Evolutionary conservation across 2,113 vertebrate species (phyloP).

Genomic region (Lepus americanus): DNA sequence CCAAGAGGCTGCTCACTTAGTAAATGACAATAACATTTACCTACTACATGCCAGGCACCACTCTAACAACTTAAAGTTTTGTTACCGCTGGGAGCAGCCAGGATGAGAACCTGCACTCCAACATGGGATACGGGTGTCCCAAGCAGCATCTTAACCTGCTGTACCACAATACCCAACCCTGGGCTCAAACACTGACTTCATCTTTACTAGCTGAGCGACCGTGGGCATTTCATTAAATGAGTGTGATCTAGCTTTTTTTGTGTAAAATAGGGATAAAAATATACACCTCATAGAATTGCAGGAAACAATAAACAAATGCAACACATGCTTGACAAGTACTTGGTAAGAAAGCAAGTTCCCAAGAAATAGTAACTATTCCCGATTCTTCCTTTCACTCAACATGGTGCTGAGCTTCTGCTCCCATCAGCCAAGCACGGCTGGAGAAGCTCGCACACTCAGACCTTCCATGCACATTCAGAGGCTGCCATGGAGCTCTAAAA

Average conservation of each 20-base stretch:
- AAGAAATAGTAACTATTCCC: background rate
- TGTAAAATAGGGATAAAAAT: background rate
- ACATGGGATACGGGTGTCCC: too few species aligned
- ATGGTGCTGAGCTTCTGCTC: background rate
- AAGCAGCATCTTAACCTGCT: too few species aligned
- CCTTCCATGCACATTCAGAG: background rate
- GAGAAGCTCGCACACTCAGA: constrained; percentile 1
- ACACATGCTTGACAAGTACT: background rate
- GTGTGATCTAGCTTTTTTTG: too few species aligned
- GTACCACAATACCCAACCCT: too few species aligned
- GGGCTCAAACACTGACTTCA: constrained; percentile 7
- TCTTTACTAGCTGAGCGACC: background rate
- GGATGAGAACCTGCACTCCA: too few species aligned
- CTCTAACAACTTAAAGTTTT: background rate
- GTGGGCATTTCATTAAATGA: constrained; percentile 16
- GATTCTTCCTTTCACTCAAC: background rate
- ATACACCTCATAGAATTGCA: background rate
- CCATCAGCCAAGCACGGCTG: constrained; percentile 40
- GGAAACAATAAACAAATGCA: constrained; percentile 29
- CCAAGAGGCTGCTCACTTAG: constrained; percentile 17
- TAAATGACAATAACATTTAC: background rate
- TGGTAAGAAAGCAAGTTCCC: constrained; percentile 29
- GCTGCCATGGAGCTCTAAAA: background rate
- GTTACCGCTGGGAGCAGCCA: too few species aligned
- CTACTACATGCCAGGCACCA: background rate